Percentiles rank a stretch among this genome's conserved stretches.
Evolutionary conservation across 1,140 invertebrate species (phyloP).

Genomic region (Harpegnathos saltator): DNA sequence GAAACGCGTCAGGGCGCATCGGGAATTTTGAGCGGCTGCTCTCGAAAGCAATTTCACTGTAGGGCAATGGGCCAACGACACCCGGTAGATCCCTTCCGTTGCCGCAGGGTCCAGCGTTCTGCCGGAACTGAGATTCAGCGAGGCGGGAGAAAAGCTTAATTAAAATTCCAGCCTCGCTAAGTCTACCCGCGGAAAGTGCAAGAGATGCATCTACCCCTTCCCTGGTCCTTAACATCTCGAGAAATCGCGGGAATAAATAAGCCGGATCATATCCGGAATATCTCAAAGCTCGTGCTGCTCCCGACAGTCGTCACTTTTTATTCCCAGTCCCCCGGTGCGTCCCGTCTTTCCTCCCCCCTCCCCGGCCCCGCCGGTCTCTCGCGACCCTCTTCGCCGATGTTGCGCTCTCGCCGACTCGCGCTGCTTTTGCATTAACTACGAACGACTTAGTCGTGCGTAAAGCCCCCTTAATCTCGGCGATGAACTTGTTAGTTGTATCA

Average conservation of each 20-base stretch:
- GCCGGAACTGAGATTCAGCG: constrained; percentile 62
- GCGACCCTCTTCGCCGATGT: neutral
- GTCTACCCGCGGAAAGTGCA: constrained; percentile 66
- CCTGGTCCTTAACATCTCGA: constrained; percentile 55
- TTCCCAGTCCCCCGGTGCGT: neutral
- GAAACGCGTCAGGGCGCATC: neutral
- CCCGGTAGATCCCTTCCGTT: constrained; percentile 60
- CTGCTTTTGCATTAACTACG: constrained; percentile 64
- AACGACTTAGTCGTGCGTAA: constrained; percentile 60
- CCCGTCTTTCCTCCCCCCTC: no score
- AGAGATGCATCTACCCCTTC: constrained; percentile 35
- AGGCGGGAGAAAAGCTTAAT: constrained; percentile 77
- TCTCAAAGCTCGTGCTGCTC: constrained; percentile 59
- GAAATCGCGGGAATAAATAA: constrained; percentile 73
- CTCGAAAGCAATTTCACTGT: neutral
- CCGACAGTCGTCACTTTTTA: constrained; percentile 60
- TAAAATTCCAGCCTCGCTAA: constrained; percentile 76
- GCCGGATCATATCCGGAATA: constrained; percentile 60
- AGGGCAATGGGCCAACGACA: constrained; percentile 25
- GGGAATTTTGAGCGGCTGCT: constrained; percentile 11
- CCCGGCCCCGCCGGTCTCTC: no score
- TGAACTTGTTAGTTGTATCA: constrained; percentile 16
- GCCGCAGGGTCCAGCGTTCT: constrained; percentile 37
- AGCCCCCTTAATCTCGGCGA: constrained; percentile 30
- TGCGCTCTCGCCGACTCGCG: neutral